A percentile compares a stretch with the other conserved stretches of the same genome.
Evolutionary conservation across 1,140 invertebrate species (phyloP).

Genomic region (Oppia nitens): DNA sequence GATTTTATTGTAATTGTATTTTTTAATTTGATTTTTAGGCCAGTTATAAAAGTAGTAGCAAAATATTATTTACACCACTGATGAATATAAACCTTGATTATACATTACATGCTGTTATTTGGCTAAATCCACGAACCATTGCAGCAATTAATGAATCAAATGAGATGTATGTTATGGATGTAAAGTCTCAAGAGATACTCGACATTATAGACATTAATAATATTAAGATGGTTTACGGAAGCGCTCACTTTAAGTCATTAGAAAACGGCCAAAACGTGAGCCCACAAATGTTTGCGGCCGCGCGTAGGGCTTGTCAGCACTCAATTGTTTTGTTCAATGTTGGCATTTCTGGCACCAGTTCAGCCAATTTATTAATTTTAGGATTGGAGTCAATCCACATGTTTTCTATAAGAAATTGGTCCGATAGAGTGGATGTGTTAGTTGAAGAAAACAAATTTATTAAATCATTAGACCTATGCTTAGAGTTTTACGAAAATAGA

Average conservation of each 20-base stretch:
- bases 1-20: slow-evolving; percentile 14
- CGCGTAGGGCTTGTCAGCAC: slow-evolving; percentile 74
- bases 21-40: slow-evolving; percentile 9
- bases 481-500: slow-evolving; percentile 49
- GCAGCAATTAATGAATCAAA: slow-evolving; percentile 68
- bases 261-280: slow-evolving; percentile 58
- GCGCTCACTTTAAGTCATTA: slow-evolving; percentile 74
- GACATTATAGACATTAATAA: slow-evolving; percentile 54
- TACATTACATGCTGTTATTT: slow-evolving; percentile 40
- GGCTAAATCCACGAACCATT: slow-evolving; percentile 71
- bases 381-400: slow-evolving; percentile 63
- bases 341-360: background rate
- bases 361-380: slow-evolving; percentile 52
- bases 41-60: background rate
- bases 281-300: slow-evolving; percentile 54
- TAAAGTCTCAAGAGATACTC: slow-evolving; percentile 58
- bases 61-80: background rate
- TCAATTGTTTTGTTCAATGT: slow-evolving; percentile 41
- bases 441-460: slow-evolving; percentile 38
- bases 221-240: slow-evolving; percentile 68
- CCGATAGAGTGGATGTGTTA: slow-evolving; percentile 40
- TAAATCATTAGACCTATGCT: slow-evolving; percentile 44
- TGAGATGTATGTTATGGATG: slow-evolving; percentile 69
- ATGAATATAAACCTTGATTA: background rate
- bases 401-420: slow-evolving; percentile 62